These are phyloP conservation scores for Helarctos malayanus DNA, from an alignment of 2,797 vertebrate species.

Conservation along the genomic window DNA sequence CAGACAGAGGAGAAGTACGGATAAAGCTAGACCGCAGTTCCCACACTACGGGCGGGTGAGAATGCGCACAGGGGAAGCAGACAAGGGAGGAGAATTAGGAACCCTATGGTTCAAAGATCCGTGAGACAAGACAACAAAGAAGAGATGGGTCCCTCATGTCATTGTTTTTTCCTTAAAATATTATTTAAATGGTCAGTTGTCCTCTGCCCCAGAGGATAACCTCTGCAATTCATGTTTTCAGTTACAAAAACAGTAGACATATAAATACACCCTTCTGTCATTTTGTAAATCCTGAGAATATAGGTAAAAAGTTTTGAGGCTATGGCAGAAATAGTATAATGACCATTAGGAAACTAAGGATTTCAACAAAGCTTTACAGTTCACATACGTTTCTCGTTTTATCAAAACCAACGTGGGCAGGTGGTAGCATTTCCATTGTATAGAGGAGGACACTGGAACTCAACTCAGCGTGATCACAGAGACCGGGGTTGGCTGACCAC, in stretches of 20 bases:
- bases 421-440: background rate
- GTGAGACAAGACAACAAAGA: background rate
- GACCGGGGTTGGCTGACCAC: accelerated
- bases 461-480: background rate
- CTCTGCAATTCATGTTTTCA: background rate
- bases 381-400: background rate
- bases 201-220: background rate
- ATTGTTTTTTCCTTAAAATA: background rate
- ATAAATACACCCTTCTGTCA: background rate
- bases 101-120: background rate
- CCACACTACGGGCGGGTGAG: background rate
- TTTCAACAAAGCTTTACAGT: background rate
- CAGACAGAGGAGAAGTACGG: background rate
- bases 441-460: background rate
- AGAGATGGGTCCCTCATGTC: accelerated
- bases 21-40: background rate
- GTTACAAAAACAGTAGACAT: background rate
- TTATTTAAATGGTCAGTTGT: background rate
- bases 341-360: background rate
- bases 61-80: background rate
- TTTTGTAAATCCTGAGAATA: background rate
- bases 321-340: background rate
- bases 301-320: background rate
- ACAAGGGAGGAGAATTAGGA: background rate
- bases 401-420: background rate